Percentiles rank a stretch among this genome's conserved stretches.
These are phyloP conservation scores for Smithornis capensis DNA, from an alignment of 2,113 vertebrate species.

Conservation along the genomic window DNA sequence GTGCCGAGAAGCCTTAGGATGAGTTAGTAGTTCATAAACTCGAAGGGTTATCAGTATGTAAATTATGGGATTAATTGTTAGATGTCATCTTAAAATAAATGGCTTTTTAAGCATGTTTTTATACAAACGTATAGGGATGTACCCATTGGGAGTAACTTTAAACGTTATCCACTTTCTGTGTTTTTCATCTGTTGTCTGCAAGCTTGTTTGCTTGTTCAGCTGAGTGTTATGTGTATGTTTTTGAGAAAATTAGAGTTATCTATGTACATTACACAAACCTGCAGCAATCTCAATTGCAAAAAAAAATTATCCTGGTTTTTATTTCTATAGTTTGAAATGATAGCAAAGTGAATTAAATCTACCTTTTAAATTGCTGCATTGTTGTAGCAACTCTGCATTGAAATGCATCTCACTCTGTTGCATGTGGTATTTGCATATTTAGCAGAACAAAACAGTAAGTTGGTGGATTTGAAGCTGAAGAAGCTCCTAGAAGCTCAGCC, in stretches of 20 bases:
- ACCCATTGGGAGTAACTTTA: neutral
- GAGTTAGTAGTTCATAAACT: neutral
- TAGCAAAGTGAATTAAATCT: constrained; percentile 25
- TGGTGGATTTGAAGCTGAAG: constrained; percentile 91
- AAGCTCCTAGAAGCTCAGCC: constrained; percentile 85
- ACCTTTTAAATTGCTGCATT: constrained; percentile 48
- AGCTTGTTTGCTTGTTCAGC: neutral
- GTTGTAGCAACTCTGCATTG: constrained; percentile 31
- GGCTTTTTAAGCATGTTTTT: neutral
- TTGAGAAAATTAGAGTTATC: neutral
- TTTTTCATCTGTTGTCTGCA: neutral
- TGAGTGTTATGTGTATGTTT: neutral
- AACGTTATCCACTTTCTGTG: neutral
- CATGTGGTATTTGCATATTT: constrained; percentile 70
- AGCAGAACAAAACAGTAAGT: constrained; percentile 88
- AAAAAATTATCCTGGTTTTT: neutral
- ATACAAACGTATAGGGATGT: neutral
- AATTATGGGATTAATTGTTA: neutral
- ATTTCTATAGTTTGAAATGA: constrained; percentile 8
- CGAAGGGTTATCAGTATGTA: neutral
- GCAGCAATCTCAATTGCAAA: neutral
- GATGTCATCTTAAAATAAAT: neutral
- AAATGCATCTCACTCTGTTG: constrained; percentile 62
- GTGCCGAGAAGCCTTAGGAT: neutral
- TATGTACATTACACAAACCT: neutral